Evolutionary conservation across 2,113 vertebrate genomes (phyloP), one percentile per base, ranked within the genome.

Genomic region (Leucopternis melanops): DNA sequence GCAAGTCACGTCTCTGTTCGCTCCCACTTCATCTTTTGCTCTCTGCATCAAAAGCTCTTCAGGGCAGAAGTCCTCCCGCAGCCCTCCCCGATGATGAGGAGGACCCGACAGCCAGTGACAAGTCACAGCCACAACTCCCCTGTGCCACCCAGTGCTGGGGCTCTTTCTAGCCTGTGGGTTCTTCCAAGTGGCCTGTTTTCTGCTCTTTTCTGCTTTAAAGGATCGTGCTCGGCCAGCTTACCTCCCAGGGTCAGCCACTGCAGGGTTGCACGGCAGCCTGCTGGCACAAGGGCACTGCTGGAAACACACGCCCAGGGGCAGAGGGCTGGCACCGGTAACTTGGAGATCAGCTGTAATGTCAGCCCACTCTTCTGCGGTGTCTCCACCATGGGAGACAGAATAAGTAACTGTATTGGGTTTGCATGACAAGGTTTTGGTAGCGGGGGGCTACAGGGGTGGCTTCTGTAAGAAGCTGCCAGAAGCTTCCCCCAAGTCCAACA

Each of bases 91-190:
- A 70, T 1, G 17, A 54, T 2, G 26, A 77, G 0, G 5, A 73
- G 78, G 16, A 47, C 9, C 6, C 2, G 2, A 1, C 5, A 16
- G 16, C 16, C 74, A 34, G 23, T 17, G 7, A 3, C 8, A 22
- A 73, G 31, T n/a, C 59, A 81, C 63, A 77, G 70, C 54, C 42
- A 50, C 4, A 13, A 54, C 40, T 44, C 15, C 40, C 45, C 50
- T 2, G 17, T 25, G 19, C 44, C 49, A 70, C 5, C 7, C 36
- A 78, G 25, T 1, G 7, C 9, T 8, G 3, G 22, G 45, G 19
- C 40, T 42, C 70, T 21, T 69, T 47, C 45, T 40, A 45, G 70
- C 34, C 69, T 10, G 4, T 6, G 20, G 38, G 13, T 19, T 47
- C 32, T 40, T 36, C 19, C 49, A 49, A 10, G 27, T 8, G 18